Conservation (phyloP, 2,113 vertebrate genomes). For the Pachypanchax playfairii region DNA sequence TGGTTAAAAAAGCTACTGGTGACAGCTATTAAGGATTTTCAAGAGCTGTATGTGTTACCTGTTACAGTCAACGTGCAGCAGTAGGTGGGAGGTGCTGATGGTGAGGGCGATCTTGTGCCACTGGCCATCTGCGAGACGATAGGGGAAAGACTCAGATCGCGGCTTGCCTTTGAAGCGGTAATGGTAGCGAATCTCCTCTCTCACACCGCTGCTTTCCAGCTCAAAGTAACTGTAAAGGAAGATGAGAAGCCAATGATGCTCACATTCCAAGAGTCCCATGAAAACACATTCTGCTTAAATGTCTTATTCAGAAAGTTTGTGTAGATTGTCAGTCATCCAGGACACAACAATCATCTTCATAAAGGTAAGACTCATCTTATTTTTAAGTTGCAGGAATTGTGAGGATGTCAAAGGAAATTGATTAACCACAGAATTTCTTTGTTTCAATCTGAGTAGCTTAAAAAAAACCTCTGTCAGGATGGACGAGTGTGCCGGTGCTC, state of each 20-base stretch:
- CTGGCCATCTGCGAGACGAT: constrained; percentile 91
- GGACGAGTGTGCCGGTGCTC: too few species aligned
- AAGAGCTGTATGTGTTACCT: constrained; percentile 76
- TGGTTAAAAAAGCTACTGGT: constrained; percentile 23
- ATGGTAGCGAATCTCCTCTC: constrained; percentile 92
- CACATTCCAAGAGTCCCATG: background rate
- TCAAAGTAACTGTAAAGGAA: constrained; percentile 88
- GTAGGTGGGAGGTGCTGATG: constrained; percentile 88
- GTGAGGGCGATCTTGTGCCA: constrained; percentile 92
- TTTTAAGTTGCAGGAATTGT: too few species aligned
- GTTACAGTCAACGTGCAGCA: constrained; percentile 94
- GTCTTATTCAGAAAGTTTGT: background rate
- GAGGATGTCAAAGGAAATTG: too few species aligned
- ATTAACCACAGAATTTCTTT: too few species aligned
- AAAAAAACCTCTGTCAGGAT: too few species aligned
- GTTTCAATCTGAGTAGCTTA: too few species aligned
- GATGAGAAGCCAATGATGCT: constrained; percentile 21
- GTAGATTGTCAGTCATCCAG: too few species aligned
- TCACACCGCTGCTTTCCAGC: constrained; percentile 92
- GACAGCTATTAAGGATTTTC: background rate
- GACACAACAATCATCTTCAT: too few species aligned
- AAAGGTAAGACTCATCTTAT: too few species aligned
- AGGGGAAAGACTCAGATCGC: constrained; percentile 90
- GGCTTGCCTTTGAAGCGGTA: constrained; percentile 88
- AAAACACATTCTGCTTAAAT: background rate